These are phyloP conservation scores for Perca schrenkii DNA, from an alignment of 2,113 vertebrate species.

Conservation along the genomic window DNA sequence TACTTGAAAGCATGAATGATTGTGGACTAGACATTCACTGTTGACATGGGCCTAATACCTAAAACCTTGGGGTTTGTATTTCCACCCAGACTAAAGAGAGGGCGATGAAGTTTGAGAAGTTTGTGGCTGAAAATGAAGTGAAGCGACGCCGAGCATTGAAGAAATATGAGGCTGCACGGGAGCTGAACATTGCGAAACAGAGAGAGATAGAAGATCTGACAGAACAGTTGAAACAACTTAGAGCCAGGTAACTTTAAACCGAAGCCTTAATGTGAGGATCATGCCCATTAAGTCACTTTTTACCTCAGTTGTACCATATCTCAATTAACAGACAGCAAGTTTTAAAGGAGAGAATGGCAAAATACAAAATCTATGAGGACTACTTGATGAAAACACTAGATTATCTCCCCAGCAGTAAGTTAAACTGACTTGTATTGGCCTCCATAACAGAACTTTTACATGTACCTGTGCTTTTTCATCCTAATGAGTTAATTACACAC, in stretches of 20 bases:
- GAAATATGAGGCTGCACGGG: conserved; percentile 77
- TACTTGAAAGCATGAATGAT: not conserved
- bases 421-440: not conserved
- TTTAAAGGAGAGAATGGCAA: conserved; percentile 78
- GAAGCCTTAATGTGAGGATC: not conserved
- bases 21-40: not conserved
- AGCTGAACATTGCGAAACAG: conserved; percentile 75
- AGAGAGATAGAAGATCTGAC: conserved; percentile 77
- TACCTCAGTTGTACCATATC: not conserved
- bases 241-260: conserved; percentile 64
- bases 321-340: conserved; percentile 74
- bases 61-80: conserved; percentile 24
- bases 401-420: conserved; percentile 81
- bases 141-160: conserved; percentile 76
- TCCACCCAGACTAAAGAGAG: conserved; percentile 76
- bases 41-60: not conserved
- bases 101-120: conserved; percentile 78
- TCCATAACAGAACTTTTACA: not conserved
- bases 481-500: not conserved
- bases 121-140: conserved; percentile 80
- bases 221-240: conserved; percentile 74
- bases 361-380: conserved; percentile 81
- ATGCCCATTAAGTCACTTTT: not conserved
- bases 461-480: not conserved
- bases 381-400: conserved; percentile 84